Evolutionary conservation across 2,113 vertebrate species (phyloP), one percentile per base, ranked within the genome.

Genomic region (Brevimyrus niger): DNA sequence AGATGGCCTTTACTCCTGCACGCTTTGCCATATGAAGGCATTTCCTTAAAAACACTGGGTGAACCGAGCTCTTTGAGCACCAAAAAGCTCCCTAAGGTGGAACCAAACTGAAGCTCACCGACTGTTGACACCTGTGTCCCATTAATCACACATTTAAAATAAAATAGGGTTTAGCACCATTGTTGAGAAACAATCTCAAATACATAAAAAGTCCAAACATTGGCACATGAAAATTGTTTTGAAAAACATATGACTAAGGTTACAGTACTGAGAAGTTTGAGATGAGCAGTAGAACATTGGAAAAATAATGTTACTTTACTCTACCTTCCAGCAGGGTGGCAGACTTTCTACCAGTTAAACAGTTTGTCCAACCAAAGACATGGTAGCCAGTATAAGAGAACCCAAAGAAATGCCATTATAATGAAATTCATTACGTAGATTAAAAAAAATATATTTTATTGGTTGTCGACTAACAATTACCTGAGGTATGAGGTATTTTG

Each of bases 121-220:
- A 80, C 50, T 13, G 50, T 51, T 19, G n/a, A n/a, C 51, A 48
- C 86, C 48, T 88, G 35, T 61, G 76, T 89, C 90, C 65, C 88
- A 87, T 61, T 61, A 65, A 61, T 46, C 87, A 89, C 58, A 88
- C 35, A 65, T 88, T 23, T 46, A 87, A 46, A 87, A 89, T 17
- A 90, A 87, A 90, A 89, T 9, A 7, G 17, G 53, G 44, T 69
- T 53, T 93, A 93, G 93, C 93, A 93, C 93, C 93, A 92, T 76
- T 88, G 42, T 61, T 87, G 89, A 91, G 48, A 38, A 61, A 89
- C 58, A 92, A 65, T 35, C 86, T 73, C 87, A 88, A 38, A 90
- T 35, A 87, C 58, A 91, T 44, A 87, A 85, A 89, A 47, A 44
- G 3, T 89, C 31, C 80, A 90, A 91, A 90, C 48, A 50, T 69